A percentile compares a stretch with the other conserved stretches of the same genome.
These are phyloP conservation scores for Siniperca obscura DNA, from an alignment of 2,797 vertebrate genomes.

Conservation along the genomic window DNA sequence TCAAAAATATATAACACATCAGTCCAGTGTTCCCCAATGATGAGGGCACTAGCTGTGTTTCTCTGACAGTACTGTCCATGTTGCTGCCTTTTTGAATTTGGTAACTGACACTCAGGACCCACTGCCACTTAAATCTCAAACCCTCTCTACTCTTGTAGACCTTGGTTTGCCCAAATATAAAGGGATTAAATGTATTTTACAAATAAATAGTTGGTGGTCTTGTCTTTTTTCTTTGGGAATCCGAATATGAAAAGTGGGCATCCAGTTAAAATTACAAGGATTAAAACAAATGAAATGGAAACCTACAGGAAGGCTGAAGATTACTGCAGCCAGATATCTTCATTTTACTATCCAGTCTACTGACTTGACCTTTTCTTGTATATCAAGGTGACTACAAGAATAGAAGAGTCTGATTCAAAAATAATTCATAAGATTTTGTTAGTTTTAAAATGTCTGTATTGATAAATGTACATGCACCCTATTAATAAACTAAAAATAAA, in stretches of 20 bases:
- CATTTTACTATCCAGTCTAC: background rate
- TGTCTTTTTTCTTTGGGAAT: slow-evolving; percentile 26
- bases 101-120: slow-evolving; percentile 14
- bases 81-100: slow-evolving; percentile 40
- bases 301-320: background rate
- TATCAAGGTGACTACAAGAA: too few relatives aligned
- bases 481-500: too few relatives aligned
- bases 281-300: background rate
- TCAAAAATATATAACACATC: background rate
- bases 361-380: too few relatives aligned
- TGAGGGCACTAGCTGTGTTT: background rate
- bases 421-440: too few relatives aligned
- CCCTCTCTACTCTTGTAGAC: slow-evolving; percentile 65
- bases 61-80: background rate
- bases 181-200: slow-evolving; percentile 89
- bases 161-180: slow-evolving; percentile 83
- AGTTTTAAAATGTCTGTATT: too few relatives aligned
- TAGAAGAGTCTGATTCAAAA: too few relatives aligned
- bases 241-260: background rate
- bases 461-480: too few relatives aligned
- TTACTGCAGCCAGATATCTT: background rate
- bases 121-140: slow-evolving; percentile 60
- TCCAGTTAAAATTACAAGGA: background rate
- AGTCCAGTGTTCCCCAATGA: background rate
- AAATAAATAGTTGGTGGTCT: slow-evolving; percentile 66